These are phyloP conservation scores for Ernsta delagoae DNA, from an alignment of 2,888 invertebrate species.

Conservation along the genomic window DNA sequence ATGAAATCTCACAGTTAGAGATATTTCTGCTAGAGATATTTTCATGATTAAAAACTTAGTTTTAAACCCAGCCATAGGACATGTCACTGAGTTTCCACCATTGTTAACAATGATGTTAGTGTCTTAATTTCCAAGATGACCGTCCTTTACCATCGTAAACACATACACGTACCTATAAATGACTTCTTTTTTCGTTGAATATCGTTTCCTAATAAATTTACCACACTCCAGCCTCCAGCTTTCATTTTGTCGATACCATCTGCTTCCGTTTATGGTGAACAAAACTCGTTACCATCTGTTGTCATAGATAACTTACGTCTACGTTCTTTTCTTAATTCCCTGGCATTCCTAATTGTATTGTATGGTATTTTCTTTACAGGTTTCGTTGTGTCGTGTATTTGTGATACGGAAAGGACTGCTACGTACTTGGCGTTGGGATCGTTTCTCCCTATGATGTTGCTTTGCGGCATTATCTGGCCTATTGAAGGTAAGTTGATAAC, in stretches of 20 bases:
- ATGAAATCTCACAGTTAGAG: no score
- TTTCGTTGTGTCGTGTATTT: constrained; percentile 91
- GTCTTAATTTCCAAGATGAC: no score
- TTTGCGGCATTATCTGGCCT: constrained; percentile 97
- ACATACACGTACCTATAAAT: no score
- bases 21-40: no score
- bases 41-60: no score
- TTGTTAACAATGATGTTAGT: no score
- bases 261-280: background rate
- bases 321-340: background rate
- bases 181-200: no score
- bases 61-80: no score
- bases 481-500: constrained; percentile 86
- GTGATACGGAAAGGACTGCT: constrained; percentile 93
- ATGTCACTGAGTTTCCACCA: no score
- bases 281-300: background rate
- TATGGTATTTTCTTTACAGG: constrained; percentile 75
- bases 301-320: background rate
- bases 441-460: constrained; percentile 93
- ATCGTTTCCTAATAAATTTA: background rate
- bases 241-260: background rate
- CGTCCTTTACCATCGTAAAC: no score
- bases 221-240: background rate
- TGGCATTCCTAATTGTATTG: background rate
- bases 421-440: constrained; percentile 94